Base-by-base conservation (phyloP, 1,140 invertebrate species). In the Galleria mellonella region DNA sequence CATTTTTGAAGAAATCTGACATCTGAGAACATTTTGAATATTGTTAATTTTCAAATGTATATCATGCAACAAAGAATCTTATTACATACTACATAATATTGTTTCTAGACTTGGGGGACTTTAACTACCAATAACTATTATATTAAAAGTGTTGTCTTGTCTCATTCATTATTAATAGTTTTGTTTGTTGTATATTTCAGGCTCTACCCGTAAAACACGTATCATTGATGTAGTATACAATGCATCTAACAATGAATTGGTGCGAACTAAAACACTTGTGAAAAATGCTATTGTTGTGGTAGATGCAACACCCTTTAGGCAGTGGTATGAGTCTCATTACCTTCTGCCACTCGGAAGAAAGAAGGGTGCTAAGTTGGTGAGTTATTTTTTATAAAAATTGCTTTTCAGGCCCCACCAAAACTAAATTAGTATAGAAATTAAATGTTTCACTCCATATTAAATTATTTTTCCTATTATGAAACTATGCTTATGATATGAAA, bases 141-240 rank as follows among this genome's bases (percentile, higher is more conserved):
- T n/a, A n/a, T n/a, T n/a, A n/a, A n/a, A n/a, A n/a, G n/a, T n/a
- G n/a, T n/a, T n/a, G n/a, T n/a, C n/a, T n/a, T n/a, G n/a, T n/a
- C n/a, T n/a, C n/a, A n/a, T n/a, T n/a, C n/a, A n/a, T n/a, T n/a
- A n/a, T n/a, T n/a, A n/a, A n/a, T n/a, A n/a, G n/a, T n/a, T n/a
- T n/a, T n/a, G n/a, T n/a, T n/a, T n/a, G 9, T 37, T 37, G 9
- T 89, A 56, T 32, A 15, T 79, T 79, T 8, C 61, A 87, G 86
- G 86, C 42, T 87, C 92, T 52, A 93, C 98, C 9, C 91, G 96
- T 36, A 99, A 98, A 87, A 97, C 98, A 23, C 94, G 98, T 92
- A 96, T 99, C 68, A 98, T 99, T 75, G 98, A 99, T 89, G 97
- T 99, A 36, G 96, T 99, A 9, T 99, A 99, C 90, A 99, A 99